Percentiles rank a stretch among this genome's conserved stretches.
phyloP scores from a whole-genome alignment of 2,888 invertebrate genomes.

The Sthenelais limicola region DNA sequence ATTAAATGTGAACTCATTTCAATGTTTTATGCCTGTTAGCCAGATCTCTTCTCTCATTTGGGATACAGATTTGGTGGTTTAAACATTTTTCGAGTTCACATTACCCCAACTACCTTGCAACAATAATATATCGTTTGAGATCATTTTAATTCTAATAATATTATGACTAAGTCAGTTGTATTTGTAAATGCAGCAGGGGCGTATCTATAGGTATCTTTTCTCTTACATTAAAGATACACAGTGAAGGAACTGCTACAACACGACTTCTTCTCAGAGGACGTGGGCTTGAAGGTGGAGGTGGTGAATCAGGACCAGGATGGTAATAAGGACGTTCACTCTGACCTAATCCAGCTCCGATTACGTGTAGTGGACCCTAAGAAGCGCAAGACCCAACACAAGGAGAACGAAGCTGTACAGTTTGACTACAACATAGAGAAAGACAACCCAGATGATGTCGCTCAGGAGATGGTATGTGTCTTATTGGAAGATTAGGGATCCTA shows the following conservation, averaged over 20 bases:
- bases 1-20: too few relatives aligned
- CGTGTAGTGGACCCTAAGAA: conserved; percentile 97
- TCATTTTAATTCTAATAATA: too few relatives aligned
- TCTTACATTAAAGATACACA: conserved; percentile 86
- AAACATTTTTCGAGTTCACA: too few relatives aligned
- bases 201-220: too few relatives aligned
- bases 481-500: too few relatives aligned
- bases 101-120: too few relatives aligned
- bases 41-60: too few relatives aligned
- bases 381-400: conserved; percentile 95
- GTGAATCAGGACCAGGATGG: conserved; percentile 76
- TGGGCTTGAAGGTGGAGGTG: conserved; percentile 84
- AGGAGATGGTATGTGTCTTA: conserved; percentile 83
- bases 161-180: not conserved
- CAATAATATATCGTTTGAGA: too few relatives aligned
- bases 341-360: conserved; percentile 82
- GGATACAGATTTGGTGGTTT: too few relatives aligned
- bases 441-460: conserved; percentile 93
- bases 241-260: conserved; percentile 95
- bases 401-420: conserved; percentile 99
- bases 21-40: too few relatives aligned
- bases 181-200: too few relatives aligned
- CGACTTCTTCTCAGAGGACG: conserved; percentile 97
- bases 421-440: conserved; percentile 94
- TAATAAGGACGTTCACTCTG: conserved; percentile 74